These are phyloP conservation scores for Nibea coibor DNA, from an alignment of 2,113 vertebrate genomes.

Conservation along the genomic window DNA sequence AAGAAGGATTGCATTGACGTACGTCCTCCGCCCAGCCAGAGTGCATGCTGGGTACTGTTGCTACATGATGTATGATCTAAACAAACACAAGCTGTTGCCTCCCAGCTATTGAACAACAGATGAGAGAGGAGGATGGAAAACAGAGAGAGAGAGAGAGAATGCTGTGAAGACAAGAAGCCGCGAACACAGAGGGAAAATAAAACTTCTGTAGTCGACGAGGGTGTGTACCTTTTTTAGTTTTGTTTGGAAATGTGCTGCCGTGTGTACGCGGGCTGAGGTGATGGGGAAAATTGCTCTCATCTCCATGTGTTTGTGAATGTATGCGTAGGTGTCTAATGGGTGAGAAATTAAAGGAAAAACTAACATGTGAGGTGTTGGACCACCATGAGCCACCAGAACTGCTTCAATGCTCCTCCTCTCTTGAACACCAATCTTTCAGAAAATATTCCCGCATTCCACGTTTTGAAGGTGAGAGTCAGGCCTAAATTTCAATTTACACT, in stretches of 20 bases:
- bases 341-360: conserved; percentile 48
- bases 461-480: neutral
- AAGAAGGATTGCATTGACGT: neutral
- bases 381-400: conserved; percentile 22
- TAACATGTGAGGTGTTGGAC: conserved; percentile 35
- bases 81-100: conserved; percentile 72
- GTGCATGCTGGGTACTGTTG: conserved; percentile 62
- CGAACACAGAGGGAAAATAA: conserved; percentile 29
- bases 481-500: no score
- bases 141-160: neutral
- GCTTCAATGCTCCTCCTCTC: neutral
- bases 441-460: neutral
- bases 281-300: conserved; percentile 39
- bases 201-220: conserved; percentile 11
- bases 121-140: conserved; percentile 16
- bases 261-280: conserved; percentile 12
- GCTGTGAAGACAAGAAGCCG: conserved; percentile 18
- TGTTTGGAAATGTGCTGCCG: conserved; percentile 38
- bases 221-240: conserved; percentile 34
- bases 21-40: conserved; percentile 14
- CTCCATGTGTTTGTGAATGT: conserved; percentile 34
- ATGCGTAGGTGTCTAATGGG: conserved; percentile 43
- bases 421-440: neutral
- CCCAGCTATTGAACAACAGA: conserved; percentile 40
- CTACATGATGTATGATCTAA: conserved; percentile 50